These are phyloP conservation scores for Ctenosaura bakeri DNA, from an alignment of 2,797 vertebrate species.

Conservation along the genomic window DNA sequence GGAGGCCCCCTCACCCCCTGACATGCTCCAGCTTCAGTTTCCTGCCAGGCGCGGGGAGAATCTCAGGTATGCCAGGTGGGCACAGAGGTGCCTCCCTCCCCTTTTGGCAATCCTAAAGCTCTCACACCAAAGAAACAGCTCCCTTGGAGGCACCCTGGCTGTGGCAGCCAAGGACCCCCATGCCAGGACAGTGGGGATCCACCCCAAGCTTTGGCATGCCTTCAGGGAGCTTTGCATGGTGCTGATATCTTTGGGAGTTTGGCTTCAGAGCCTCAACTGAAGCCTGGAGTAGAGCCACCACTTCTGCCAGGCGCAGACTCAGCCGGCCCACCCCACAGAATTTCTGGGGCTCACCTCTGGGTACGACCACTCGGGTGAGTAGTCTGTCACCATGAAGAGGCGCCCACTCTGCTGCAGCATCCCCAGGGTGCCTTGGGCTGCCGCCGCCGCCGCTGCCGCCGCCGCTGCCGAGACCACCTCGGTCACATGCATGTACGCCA, in stretches of 20 bases:
- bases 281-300: too few relatives aligned
- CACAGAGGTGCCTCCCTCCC: not conserved
- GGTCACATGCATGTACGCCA: conserved; percentile 98
- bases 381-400: conserved; percentile 99
- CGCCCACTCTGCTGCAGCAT: conserved; percentile 96
- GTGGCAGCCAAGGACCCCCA: not conserved
- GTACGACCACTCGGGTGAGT: conserved; percentile 99
- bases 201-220: too few relatives aligned
- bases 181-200: too few relatives aligned
- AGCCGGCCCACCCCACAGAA: too few relatives aligned
- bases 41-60: not conserved
- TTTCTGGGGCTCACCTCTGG: conserved; percentile 90
- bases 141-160: too few relatives aligned
- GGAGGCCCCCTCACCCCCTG: not conserved
- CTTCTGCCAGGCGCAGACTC: too few relatives aligned
- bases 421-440: conserved; percentile 91
- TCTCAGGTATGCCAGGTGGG: not conserved
- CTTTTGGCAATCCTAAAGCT: not conserved
- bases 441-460: conserved; percentile 94
- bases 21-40: not conserved
- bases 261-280: too few relatives aligned
- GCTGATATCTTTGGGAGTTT: too few relatives aligned
- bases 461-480: conserved; percentile 95
- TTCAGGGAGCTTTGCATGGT: too few relatives aligned
- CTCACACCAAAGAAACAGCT: not conserved